A percentile compares a stretch with the other conserved stretches of the same genome.
These are phyloP conservation scores for Synanthedon vespiformis DNA, from an alignment of 2,888 invertebrate species.

Conservation along the genomic window DNA sequence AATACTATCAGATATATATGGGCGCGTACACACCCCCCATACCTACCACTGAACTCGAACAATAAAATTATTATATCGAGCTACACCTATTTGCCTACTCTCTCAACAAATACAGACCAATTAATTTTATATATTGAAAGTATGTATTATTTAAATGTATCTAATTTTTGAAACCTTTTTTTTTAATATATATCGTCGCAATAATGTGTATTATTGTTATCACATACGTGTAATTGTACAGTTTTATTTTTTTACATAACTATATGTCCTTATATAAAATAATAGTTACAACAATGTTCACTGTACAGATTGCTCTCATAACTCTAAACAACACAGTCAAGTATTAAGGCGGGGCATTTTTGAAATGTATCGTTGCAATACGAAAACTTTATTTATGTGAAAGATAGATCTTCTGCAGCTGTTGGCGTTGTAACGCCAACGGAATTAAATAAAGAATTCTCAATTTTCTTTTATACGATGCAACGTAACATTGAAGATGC, in stretches of 20 bases:
- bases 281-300: constrained; percentile 10
- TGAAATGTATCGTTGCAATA: constrained; percentile 4
- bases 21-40: constrained; percentile 59
- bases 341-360: constrained; percentile 27
- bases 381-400: background rate
- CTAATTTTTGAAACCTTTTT: background rate
- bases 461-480: background rate
- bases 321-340: constrained; percentile 20
- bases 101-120: constrained; percentile 63
- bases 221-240: background rate
- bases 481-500: constrained; percentile 10
- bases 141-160: background rate
- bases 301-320: constrained; percentile 41
- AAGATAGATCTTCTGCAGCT: too few species aligned
- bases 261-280: background rate
- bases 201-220: background rate
- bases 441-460: too few species aligned
- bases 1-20: constrained; percentile 57
- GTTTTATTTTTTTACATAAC: background rate
- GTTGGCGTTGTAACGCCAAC: too few species aligned
- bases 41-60: constrained; percentile 65
- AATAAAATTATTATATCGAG: constrained; percentile 47
- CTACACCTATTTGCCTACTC: constrained; percentile 59
- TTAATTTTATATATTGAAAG: constrained; percentile 2
- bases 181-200: background rate